Conservation (phyloP, 53 echinoderm and acorn worm genomes). For the Henricia sp. region DNA sequence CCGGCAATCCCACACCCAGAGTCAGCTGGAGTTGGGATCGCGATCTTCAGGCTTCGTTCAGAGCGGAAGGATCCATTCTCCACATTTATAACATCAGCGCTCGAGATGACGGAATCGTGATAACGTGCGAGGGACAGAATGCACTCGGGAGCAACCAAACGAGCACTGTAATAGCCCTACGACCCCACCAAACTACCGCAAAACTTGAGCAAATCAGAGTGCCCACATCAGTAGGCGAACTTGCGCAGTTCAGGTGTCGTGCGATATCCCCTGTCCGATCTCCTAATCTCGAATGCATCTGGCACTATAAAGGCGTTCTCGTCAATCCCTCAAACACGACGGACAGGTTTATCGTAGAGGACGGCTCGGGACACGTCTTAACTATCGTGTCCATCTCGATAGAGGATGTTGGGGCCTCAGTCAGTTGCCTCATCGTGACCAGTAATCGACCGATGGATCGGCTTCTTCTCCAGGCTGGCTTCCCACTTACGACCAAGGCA, state of each 20-base stretch:
- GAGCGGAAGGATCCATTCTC: constrained; percentile 12
- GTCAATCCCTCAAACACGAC: constrained; percentile 10
- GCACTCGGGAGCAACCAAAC: constrained; percentile 26
- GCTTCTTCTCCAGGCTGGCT: background rate
- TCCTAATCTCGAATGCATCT: background rate
- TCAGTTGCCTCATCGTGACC: constrained; percentile 23
- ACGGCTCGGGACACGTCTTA: background rate
- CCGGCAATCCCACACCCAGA: constrained; percentile 15
- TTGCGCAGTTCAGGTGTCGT: constrained; percentile 16
- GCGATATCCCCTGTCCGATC: background rate
- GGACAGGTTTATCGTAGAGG: constrained; percentile 43
- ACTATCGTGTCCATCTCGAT: background rate
- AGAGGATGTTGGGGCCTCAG: constrained; percentile 4
- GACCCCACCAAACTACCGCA: constrained; percentile 1
- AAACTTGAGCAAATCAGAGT: constrained; percentile 15
- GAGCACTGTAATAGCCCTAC: constrained; percentile 6
- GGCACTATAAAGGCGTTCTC: constrained; percentile 9
- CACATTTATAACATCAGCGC: constrained; percentile 1
- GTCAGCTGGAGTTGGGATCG: constrained; percentile 13
- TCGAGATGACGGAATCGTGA: constrained; percentile 29
- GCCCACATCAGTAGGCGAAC: background rate
- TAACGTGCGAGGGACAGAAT: constrained; percentile 33
- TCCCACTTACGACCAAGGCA: background rate
- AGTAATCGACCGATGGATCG: background rate
- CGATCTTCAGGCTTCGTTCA: background rate